phyloP scores from a whole-genome alignment of 2,113 vertebrate species.

The Seriola aureovittata region DNA sequence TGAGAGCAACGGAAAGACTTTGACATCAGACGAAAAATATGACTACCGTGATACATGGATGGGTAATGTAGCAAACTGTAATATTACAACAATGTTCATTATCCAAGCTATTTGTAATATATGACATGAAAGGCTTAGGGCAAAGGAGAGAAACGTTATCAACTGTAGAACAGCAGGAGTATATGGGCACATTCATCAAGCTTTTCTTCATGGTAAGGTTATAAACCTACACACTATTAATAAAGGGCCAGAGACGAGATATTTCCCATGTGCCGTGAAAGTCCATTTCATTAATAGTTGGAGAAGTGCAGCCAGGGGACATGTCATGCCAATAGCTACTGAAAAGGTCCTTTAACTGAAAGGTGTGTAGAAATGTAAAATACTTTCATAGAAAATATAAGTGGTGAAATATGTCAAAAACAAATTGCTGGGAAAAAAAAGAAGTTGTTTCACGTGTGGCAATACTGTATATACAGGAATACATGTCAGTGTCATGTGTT shows the following conservation, averaged over 20 bases:
- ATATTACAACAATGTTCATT: background rate
- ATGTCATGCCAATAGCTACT: background rate
- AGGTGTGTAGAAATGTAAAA: background rate
- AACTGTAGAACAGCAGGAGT: background rate
- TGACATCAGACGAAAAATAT: background rate
- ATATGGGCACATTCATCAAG: background rate
- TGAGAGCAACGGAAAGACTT: slow-evolving; percentile 1
- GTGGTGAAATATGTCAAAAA: background rate
- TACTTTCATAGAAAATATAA: background rate
- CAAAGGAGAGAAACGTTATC: background rate
- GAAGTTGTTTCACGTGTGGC: too few relatives aligned
- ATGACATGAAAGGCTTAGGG: background rate
- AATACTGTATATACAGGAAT: background rate
- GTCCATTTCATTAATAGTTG: slow-evolving; percentile 44
- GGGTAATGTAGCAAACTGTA: background rate
- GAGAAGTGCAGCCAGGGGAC: slow-evolving; percentile 19
- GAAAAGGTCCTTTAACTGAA: background rate
- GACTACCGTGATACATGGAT: background rate
- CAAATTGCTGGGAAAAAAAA: too few relatives aligned
- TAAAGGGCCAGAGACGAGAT: slow-evolving; percentile 15
- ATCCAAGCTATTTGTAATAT: background rate
- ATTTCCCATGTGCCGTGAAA: background rate
- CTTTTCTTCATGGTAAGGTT: background rate
- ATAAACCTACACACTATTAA: slow-evolving; percentile 24
- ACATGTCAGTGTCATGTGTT: background rate